Conservation (phyloP, 2,888 invertebrate species). For the Hedychridium roseum region DNA sequence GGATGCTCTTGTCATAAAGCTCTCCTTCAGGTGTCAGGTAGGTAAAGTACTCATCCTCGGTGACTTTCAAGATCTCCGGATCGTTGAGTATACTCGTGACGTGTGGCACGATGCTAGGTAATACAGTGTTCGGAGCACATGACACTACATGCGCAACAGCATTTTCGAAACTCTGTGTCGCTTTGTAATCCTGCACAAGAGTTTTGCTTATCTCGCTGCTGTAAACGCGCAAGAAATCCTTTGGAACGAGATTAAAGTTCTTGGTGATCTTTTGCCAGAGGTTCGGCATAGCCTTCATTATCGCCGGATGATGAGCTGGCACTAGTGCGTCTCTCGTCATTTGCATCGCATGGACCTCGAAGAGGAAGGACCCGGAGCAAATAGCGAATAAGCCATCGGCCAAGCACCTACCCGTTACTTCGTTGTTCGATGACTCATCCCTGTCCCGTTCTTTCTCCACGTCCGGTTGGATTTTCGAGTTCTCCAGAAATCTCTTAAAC, state of each 20-base stretch:
- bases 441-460: constrained; percentile 57
- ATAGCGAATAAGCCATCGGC: constrained; percentile 67
- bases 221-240: constrained; percentile 69
- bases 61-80: constrained; percentile 74
- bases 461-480: constrained; percentile 69
- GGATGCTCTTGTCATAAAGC: constrained; percentile 86
- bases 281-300: constrained; percentile 68
- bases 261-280: constrained; percentile 76
- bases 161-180: constrained; percentile 71
- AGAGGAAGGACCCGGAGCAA: constrained; percentile 64
- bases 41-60: constrained; percentile 81
- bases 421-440: constrained; percentile 55
- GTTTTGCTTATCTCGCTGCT: constrained; percentile 69
- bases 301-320: constrained; percentile 79
- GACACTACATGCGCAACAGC: constrained; percentile 76
- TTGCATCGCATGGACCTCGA: constrained; percentile 64
- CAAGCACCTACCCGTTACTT: constrained; percentile 68
- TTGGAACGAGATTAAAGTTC: constrained; percentile 69
- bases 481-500: constrained; percentile 73
- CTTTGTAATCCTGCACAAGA: constrained; percentile 70
- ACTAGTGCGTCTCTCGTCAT: constrained; percentile 75
- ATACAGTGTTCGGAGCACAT: constrained; percentile 71
- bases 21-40: constrained; percentile 88
- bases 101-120: constrained; percentile 72
- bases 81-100: constrained; percentile 72